phyloP scores from a whole-genome alignment of 92 coral and sea anemone species.

The Phenganax marumi region DNA sequence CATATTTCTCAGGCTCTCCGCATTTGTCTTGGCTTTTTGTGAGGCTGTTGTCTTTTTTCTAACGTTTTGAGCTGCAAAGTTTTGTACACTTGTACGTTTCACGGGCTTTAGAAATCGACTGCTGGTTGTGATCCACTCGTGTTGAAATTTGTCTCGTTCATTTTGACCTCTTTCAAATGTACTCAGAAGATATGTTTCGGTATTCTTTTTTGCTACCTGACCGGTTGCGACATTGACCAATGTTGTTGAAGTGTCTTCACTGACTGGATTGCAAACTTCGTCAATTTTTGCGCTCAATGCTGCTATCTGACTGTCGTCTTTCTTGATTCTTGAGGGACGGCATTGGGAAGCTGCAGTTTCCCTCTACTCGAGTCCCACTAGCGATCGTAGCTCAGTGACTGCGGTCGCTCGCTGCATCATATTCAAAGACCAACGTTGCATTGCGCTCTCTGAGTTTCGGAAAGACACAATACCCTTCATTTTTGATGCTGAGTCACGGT shows the following conservation, averaged over 20 bases:
- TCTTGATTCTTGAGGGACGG: slow-evolving; percentile 38
- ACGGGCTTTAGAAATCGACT: slow-evolving; percentile 5
- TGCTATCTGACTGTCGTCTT: slow-evolving; percentile 26
- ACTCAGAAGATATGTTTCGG: background rate
- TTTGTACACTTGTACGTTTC: background rate
- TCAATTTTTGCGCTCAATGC: slow-evolving; percentile 34
- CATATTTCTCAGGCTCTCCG: slow-evolving; percentile 10
- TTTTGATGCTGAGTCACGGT: slow-evolving; percentile 11
- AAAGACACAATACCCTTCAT: slow-evolving; percentile 14
- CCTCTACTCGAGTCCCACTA: slow-evolving; percentile 14
- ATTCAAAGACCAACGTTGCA: slow-evolving; percentile 8
- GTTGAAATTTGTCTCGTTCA: background rate
- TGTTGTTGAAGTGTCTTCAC: background rate
- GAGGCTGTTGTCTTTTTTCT: slow-evolving; percentile 6
- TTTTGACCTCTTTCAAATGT: background rate
- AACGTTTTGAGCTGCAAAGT: slow-evolving; percentile 11
- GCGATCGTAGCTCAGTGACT: slow-evolving; percentile 38
- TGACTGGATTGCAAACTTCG: slow-evolving; percentile 14
- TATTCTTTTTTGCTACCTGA: background rate
- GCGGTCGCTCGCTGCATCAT: slow-evolving; percentile 14
- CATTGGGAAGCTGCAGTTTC: slow-evolving; percentile 37
- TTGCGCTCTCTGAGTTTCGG: slow-evolving; percentile 3
- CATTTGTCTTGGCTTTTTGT: slow-evolving; percentile 1
- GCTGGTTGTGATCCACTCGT: slow-evolving; percentile 4
- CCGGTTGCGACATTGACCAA: slow-evolving; percentile 4